Percentiles rank a stretch among this genome's conserved stretches.
Conservation (phyloP, 2,888 invertebrate genomes). For the Ecdyonurus torrentis region DNA sequence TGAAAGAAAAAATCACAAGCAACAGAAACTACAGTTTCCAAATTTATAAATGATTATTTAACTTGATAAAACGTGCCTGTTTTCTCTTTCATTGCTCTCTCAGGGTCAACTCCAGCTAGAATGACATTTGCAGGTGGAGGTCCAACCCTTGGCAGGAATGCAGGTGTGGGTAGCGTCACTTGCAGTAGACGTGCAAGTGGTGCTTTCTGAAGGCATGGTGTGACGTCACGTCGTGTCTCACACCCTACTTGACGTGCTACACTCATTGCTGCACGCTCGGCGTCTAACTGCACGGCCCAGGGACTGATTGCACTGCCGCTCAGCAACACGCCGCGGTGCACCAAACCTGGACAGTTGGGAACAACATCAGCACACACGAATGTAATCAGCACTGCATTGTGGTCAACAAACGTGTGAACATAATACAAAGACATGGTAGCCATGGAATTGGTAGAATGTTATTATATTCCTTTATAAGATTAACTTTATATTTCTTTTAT, state of each 20-base stretch:
- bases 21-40: too few species aligned
- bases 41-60: too few species aligned
- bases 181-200: not conserved
- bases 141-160: not conserved
- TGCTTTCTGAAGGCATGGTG: not conserved
- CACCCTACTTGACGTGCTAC: not conserved
- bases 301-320: conserved; percentile 66
- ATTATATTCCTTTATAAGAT: too few species aligned
- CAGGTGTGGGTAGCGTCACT: not conserved
- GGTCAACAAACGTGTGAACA: too few species aligned
- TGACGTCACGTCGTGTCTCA: not conserved
- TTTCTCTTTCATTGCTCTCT: not conserved
- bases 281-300: conserved; percentile 52
- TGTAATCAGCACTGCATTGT: not conserved
- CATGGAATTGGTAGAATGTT: not conserved
- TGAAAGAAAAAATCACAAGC: too few species aligned
- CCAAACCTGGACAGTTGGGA: conserved; percentile 42
- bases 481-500: too few species aligned
- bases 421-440: too few species aligned
- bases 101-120: not conserved
- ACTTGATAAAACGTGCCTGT: too few species aligned
- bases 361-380: not conserved
- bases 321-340: conserved; percentile 53
- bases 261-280: not conserved
- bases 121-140: not conserved